Conservation (phyloP, 2,888 invertebrate genomes). For the Pyrocoelia pectoralis region DNA sequence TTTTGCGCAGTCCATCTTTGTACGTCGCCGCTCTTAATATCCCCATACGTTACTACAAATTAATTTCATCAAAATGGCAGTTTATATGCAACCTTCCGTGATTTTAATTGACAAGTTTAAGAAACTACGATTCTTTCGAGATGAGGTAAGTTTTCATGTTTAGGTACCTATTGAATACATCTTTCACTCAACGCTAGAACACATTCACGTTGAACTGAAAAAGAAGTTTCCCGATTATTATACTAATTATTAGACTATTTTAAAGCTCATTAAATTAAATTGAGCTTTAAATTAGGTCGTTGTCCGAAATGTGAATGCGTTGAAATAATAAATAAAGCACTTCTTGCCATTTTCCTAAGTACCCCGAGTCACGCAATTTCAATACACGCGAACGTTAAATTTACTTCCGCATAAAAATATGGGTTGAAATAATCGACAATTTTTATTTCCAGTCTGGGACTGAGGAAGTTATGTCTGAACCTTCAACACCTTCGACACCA, state of each 20-base stretch:
- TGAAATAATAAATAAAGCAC: background rate
- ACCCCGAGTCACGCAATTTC: background rate
- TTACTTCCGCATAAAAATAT: background rate
- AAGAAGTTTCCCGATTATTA: too few relatives aligned
- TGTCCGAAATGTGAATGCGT: background rate
- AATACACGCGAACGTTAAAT: background rate
- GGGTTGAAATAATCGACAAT: background rate
- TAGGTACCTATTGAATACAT: too few relatives aligned
- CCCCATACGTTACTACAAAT: background rate
- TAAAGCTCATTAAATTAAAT: background rate
- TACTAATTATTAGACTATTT: too few relatives aligned
- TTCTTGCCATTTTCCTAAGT: slow-evolving; percentile 1
- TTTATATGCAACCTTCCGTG: slow-evolving; percentile 3
- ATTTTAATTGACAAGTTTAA: slow-evolving; percentile 13
- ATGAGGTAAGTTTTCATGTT: slow-evolving; percentile 46
- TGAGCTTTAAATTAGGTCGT: background rate
- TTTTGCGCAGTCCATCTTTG: slow-evolving; percentile 19
- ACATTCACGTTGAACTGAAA: too few relatives aligned
- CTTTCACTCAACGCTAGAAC: too few relatives aligned
- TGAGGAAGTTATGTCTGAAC: slow-evolving; percentile 46
- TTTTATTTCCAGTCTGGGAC: slow-evolving; percentile 32
- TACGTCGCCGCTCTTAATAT: background rate
- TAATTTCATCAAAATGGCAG: slow-evolving; percentile 3
- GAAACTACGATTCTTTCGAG: slow-evolving; percentile 46
- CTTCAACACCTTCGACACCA: slow-evolving; percentile 53